Base-by-base conservation (phyloP, 2,113 vertebrate genomes). In the Megalops atlanticus region DNA sequence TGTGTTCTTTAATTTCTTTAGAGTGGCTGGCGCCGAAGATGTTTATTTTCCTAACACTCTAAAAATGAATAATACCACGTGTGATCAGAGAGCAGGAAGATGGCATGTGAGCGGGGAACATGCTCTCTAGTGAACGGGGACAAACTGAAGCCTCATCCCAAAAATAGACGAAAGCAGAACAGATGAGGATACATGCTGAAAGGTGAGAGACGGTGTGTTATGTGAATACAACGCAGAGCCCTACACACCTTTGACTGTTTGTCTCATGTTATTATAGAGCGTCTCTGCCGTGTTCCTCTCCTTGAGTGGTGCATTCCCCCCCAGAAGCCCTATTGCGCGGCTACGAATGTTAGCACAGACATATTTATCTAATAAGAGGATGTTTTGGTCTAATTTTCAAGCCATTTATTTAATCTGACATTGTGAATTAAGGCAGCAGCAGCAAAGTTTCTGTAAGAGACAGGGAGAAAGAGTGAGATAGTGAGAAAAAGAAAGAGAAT, bases 311-410 rank as follows among this genome's bases (percentile, higher is more conserved):
- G n/a, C 49, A 43, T 18, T 79, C 11, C n/a, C 58, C 58, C 64
- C 40, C 0, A 31, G 39, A 0, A 24, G 14, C 33, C 68, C 14
- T 70, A 35, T 70, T 15, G 27, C 68, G 49, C 27, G 3, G 49
- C 7, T 2, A 21, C 49, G 3, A 24, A 16, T 21, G 24, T 41
- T 78, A 64, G 52, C 52, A 78, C n/a, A 24, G 33, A 64, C 52
- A 64, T 78, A 78, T 39, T 64, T 52, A 54, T 64, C 36, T 52
- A 10, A 40, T 79, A 36, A 71, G 24, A n/a, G 18, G 41, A 74
- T 80, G 74, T 54, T n/a, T 54, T 71, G 11, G 47, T 73, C 79
- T 74, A 39, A 80, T 74, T 41, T n/a, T 41, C 38, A 80, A 45
- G 43, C 71, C 75, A 27, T 52, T 77, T 38, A 52, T 77, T 77